Conservation (phyloP, 2,888 invertebrate species). For the Athalia circularis region DNA sequence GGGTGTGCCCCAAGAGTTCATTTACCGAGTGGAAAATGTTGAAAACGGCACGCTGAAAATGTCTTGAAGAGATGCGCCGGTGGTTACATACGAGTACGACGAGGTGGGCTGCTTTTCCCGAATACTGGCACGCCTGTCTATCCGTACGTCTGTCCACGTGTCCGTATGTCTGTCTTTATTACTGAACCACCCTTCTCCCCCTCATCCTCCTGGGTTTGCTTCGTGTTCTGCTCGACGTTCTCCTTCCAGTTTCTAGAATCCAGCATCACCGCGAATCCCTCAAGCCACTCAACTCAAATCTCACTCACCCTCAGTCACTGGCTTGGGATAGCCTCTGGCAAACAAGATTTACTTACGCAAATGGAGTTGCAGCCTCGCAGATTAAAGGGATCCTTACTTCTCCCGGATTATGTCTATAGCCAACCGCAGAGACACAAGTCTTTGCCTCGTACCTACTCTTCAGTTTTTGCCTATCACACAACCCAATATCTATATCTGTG, state of each 20-base stretch:
- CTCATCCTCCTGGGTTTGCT: constrained; percentile 2
- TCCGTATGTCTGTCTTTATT: neutral
- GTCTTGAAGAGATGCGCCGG: constrained; percentile 39
- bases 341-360: constrained; percentile 49
- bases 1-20: constrained; percentile 35
- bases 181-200: neutral
- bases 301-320: constrained; percentile 41
- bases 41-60: neutral
- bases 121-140: constrained; percentile 16
- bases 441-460: neutral
- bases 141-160: constrained; percentile 11
- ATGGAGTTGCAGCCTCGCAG: constrained; percentile 47
- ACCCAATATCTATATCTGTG: neutral
- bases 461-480: neutral
- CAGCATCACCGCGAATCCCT: constrained; percentile 3
- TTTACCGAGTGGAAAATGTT: constrained; percentile 44
- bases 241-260: constrained; percentile 14
- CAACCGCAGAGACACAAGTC: neutral
- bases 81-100: constrained; percentile 41
- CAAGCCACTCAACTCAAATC: constrained; percentile 37
- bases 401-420: constrained; percentile 50
- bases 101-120: neutral
- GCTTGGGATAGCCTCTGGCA: constrained; percentile 47
- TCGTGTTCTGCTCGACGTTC: neutral
- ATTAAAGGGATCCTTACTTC: constrained; percentile 46